phyloP scores from a whole-genome alignment of 2,888 invertebrate genomes.

The Cephalotes varians region DNA sequence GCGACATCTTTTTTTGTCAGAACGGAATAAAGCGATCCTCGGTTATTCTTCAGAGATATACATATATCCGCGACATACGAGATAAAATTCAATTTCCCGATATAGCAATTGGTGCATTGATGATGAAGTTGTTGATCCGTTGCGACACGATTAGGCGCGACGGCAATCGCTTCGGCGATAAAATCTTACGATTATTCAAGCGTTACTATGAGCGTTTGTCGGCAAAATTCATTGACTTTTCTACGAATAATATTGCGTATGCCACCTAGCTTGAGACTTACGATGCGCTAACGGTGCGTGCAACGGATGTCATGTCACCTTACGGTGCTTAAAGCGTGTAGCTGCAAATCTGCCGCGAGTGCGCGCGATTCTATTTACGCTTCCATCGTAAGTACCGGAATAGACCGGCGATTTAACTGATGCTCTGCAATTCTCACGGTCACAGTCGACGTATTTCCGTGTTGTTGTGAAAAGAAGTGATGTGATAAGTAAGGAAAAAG shows the following conservation, averaged over 20 bases:
- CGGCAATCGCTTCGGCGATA: constrained; percentile 2
- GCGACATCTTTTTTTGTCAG: constrained; percentile 6
- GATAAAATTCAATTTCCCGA: not conserved
- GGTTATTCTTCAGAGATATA: not conserved
- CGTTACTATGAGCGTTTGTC: not conserved
- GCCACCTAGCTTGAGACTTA: not conserved
- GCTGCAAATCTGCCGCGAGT: constrained; percentile 33
- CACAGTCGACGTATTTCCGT: constrained; percentile 2
- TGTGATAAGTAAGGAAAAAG: not conserved
- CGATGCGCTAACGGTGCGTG: constrained; percentile 43
- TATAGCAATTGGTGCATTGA: not conserved
- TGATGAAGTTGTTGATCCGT: not conserved
- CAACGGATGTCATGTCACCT: constrained; percentile 56
- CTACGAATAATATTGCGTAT: constrained; percentile 15
- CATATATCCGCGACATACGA: not conserved
- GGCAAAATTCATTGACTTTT: constrained; percentile 4
- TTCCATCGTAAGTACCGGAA: constrained; percentile 10
- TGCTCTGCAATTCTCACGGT: not conserved
- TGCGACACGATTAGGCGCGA: not conserved
- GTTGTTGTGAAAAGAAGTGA: not conserved
- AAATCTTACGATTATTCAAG: constrained; percentile 18
- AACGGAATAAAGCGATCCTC: not conserved
- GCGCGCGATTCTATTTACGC: constrained; percentile 32
- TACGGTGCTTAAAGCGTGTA: constrained; percentile 46
- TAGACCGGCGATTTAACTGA: not conserved